Base-by-base conservation (phyloP, 2,113 vertebrate genomes). In the Oryzias woworae region DNA sequence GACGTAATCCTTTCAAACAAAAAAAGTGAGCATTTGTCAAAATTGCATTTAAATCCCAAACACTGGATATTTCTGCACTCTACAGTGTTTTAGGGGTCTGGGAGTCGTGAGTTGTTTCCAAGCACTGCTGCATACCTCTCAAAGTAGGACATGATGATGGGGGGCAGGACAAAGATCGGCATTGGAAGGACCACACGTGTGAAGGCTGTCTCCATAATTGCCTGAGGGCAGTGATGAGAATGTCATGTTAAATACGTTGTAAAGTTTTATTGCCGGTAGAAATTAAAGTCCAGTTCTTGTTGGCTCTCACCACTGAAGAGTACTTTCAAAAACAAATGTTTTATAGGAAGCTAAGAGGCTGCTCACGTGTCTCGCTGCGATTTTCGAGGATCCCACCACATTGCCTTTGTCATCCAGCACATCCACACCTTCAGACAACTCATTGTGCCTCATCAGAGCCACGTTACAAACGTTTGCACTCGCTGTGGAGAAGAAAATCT, bases 381-480 rank as follows among this genome's bases (percentile, higher is more conserved):
- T 95, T 81, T 88, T 93, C 58, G 97, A 99, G 8, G 96, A 95
- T 24, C 97, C 97, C 7, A 99, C 95, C 3, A 96, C 88, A 41
- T 95, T 94, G n/a, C 97, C 96, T 0, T 92, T 92, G 17, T 14
- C 61, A 82, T 99, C 97, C 81, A 98, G 54, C n/a, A 99, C 96
- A 4, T 95, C 93, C 0, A 99, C 94, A 0, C 97, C 97, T 66
- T 98, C 96, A 45, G 96, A 93, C 58, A 99, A 92, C 86, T 99
- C 97, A 1, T 85, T 93, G 79, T 98, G 96, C 69, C 97, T 92
- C 97, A 99, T 99, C 83, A 99, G 92, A 74, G 93, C 94, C 73
- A 99, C 96, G 0, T 99, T 99, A 85, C 97, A 99, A 84, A 99
- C 94, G 82, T 98, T 99, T 86, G 97, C 97, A 72, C 95, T 94